Conservation (phyloP, 2,113 vertebrate species). For the Syrmaticus mikado region DNA sequence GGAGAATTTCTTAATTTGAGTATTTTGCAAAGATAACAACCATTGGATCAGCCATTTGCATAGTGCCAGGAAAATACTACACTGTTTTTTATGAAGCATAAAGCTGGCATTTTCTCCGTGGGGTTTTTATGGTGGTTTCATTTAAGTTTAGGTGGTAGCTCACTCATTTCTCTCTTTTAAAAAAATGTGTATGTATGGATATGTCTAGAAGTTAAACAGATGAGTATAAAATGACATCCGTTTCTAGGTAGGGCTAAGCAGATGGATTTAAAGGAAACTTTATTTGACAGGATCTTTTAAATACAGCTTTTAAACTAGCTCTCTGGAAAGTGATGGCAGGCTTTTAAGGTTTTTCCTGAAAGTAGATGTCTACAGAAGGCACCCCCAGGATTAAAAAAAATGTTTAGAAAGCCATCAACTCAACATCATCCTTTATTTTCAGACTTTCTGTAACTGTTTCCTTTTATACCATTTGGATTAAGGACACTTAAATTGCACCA, state of each 20-base stretch:
- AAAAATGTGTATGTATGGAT: neutral
- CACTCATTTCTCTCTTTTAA: neutral
- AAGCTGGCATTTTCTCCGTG: conserved; percentile 40
- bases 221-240: neutral
- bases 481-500: conserved; percentile 5
- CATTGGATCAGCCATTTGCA: conserved; percentile 20
- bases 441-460: conserved; percentile 27
- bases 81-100: conserved; percentile 27
- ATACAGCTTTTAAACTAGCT: neutral
- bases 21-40: conserved; percentile 64
- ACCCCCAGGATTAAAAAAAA: neutral
- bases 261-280: conserved; percentile 11
- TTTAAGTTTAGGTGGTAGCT: conserved; percentile 37
- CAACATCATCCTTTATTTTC: conserved; percentile 22
- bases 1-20: conserved; percentile 41
- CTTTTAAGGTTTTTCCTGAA: conserved; percentile 18
- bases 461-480: conserved; percentile 37
- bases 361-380: neutral
- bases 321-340: neutral
- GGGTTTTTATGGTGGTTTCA: conserved; percentile 30
- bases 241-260: neutral
- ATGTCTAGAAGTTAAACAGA: conserved; percentile 37
- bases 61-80: conserved; percentile 60
- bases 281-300: neutral
- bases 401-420: conserved; percentile 4